Evolutionary conservation across 2,113 vertebrate species (phyloP).

Genomic region (Stercorarius parasiticus): DNA sequence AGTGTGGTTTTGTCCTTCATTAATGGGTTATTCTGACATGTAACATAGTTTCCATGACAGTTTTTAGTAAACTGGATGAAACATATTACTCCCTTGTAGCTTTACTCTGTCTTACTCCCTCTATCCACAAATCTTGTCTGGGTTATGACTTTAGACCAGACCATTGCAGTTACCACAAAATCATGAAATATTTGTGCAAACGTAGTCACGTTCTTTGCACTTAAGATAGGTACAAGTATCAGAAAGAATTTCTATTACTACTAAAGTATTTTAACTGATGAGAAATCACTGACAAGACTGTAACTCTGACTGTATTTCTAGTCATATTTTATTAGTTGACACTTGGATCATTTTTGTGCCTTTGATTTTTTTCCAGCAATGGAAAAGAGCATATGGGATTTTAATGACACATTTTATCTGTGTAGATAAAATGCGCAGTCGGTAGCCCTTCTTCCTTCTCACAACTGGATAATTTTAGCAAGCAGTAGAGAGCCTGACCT

Average conservation of each 20-base stretch:
- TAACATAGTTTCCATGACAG: neutral
- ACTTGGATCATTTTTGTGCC: neutral
- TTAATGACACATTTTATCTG: conserved; percentile 33
- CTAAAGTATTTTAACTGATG: neutral
- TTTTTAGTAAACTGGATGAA: neutral
- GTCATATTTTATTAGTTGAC: neutral
- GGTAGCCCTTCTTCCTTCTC: conserved; percentile 2
- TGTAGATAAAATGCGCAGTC: conserved; percentile 25
- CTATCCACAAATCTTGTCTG: neutral
- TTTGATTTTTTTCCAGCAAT: neutral
- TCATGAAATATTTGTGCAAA: neutral
- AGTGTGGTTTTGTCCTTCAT: neutral
- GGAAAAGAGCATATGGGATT: neutral
- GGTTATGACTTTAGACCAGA: neutral
- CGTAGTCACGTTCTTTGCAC: neutral
- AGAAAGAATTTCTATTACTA: neutral
- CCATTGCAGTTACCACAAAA: neutral
- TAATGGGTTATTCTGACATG: neutral
- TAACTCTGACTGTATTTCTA: neutral
- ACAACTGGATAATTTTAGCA: conserved; percentile 41
- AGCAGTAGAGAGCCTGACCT: conserved; percentile 23
- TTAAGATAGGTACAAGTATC: neutral
- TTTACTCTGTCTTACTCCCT: neutral
- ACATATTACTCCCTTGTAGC: neutral
- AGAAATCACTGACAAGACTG: neutral